Conservation (phyloP, 2,888 invertebrate genomes). For the Beris chalybata region DNA sequence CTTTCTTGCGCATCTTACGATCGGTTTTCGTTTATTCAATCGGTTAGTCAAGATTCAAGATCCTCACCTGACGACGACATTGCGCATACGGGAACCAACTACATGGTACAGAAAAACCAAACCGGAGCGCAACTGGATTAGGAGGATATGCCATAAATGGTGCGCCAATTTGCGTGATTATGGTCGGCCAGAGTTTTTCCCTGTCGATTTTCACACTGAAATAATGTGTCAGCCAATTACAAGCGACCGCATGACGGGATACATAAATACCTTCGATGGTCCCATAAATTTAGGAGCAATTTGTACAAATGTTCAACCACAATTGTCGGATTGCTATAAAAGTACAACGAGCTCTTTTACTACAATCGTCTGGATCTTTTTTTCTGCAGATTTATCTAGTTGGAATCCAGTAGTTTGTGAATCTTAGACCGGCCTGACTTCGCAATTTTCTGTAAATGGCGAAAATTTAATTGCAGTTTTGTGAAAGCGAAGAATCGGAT, state of each 20-base stretch:
- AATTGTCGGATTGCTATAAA: constrained; percentile 29
- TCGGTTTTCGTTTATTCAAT: too few relatives aligned
- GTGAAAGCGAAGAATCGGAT: too few relatives aligned
- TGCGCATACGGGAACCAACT: too few relatives aligned
- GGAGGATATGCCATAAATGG: constrained; percentile 38
- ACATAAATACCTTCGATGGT: constrained; percentile 38
- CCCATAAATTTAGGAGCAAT: constrained; percentile 39
- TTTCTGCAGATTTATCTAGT: constrained; percentile 23
- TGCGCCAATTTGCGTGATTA: constrained; percentile 39
- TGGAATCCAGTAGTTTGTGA: not conserved
- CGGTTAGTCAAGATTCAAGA: not conserved
- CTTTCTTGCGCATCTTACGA: constrained; percentile 5
- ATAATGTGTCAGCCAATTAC: constrained; percentile 39
- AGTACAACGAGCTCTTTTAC: constrained; percentile 16
- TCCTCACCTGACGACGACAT: too few relatives aligned
- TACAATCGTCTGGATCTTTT: constrained; percentile 13
- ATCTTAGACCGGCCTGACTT: too few relatives aligned
- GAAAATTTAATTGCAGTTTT: too few relatives aligned
- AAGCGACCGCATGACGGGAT: constrained; percentile 30
- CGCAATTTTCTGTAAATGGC: too few relatives aligned
- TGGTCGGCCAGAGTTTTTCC: constrained; percentile 23
- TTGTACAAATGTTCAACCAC: constrained; percentile 36
- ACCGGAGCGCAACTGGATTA: constrained; percentile 23
- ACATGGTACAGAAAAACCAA: too few relatives aligned
- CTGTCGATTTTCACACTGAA: constrained; percentile 38